phyloP scores from a whole-genome alignment of 1,140 invertebrate species.

The Lethrus apterus region DNA sequence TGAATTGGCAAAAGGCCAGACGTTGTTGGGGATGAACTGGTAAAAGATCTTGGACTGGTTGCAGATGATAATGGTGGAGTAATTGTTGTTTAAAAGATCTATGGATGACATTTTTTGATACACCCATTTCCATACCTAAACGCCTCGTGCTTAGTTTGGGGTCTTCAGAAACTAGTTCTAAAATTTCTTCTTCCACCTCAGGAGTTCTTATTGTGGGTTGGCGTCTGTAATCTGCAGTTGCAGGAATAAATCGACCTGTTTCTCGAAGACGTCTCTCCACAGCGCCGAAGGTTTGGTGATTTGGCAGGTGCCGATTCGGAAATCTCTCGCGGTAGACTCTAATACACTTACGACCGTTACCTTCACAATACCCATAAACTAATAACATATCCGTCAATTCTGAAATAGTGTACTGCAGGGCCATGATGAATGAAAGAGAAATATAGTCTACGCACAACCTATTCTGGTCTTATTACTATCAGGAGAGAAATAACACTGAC shows the following conservation, averaged over 20 bases:
- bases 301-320: slow-evolving; percentile 6
- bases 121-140: too few relatives aligned
- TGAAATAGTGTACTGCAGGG: slow-evolving; percentile 5
- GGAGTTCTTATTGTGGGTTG: too few relatives aligned
- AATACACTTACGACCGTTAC: background rate
- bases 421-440: too few relatives aligned
- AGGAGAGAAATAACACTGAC: background rate
- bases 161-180: slow-evolving; percentile 6
- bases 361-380: slow-evolving; percentile 4
- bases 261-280: slow-evolving; percentile 8
- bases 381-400: slow-evolving; percentile 11
- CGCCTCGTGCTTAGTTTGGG: slow-evolving; percentile 4
- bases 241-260: too few relatives aligned
- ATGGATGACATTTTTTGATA: background rate
- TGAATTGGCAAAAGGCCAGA: too few relatives aligned
- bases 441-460: too few relatives aligned
- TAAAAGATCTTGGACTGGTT: slow-evolving; percentile 8
- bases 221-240: too few relatives aligned
- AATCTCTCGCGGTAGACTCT: slow-evolving; percentile 6
- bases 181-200: slow-evolving; percentile 7
- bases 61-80: slow-evolving; percentile 4
- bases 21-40: too few relatives aligned
- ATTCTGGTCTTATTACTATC: too few relatives aligned
- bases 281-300: slow-evolving; percentile 9
- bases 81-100: background rate